phyloP scores from a whole-genome alignment of 2,888 invertebrate species.

The Syrphus vitripennis region DNA sequence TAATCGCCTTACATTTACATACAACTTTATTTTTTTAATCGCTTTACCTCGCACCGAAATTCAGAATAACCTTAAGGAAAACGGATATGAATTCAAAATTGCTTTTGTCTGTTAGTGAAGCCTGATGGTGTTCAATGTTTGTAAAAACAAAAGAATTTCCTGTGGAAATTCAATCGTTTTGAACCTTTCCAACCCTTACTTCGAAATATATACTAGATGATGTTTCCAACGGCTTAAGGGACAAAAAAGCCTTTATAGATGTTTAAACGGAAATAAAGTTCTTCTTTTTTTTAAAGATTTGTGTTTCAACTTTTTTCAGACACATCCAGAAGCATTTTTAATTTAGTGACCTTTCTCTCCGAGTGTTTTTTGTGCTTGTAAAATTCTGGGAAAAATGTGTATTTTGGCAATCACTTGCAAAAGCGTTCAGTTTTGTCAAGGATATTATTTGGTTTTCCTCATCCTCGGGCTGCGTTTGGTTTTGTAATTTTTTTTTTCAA shows the following conservation, averaged over 20 bases:
- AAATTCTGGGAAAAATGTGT: background rate
- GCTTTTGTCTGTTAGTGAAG: conserved; percentile 1
- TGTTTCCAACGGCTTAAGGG: background rate
- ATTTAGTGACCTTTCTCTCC: background rate
- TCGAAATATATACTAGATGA: background rate
- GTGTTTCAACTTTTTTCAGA: background rate
- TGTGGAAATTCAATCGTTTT: background rate
- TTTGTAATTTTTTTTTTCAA: background rate
- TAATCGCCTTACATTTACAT: too few relatives aligned
- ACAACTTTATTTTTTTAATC: background rate
- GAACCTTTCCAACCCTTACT: background rate
- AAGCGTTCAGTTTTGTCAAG: background rate
- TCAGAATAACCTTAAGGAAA: background rate
- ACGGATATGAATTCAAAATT: conserved; percentile 4
- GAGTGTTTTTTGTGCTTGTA: background rate
- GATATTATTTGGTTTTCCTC: background rate
- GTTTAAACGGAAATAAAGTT: background rate
- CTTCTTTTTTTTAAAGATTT: background rate
- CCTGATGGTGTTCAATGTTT: background rate
- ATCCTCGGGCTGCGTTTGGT: background rate
- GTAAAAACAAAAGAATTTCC: conserved; percentile 3
- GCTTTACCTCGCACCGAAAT: background rate
- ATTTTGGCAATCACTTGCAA: background rate
- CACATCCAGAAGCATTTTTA: background rate
- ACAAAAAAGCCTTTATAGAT: background rate